Percentiles rank a stretch among this genome's conserved stretches.
phyloP scores from a whole-genome alignment of 2,113 vertebrate species.

The Fulica atra region DNA sequence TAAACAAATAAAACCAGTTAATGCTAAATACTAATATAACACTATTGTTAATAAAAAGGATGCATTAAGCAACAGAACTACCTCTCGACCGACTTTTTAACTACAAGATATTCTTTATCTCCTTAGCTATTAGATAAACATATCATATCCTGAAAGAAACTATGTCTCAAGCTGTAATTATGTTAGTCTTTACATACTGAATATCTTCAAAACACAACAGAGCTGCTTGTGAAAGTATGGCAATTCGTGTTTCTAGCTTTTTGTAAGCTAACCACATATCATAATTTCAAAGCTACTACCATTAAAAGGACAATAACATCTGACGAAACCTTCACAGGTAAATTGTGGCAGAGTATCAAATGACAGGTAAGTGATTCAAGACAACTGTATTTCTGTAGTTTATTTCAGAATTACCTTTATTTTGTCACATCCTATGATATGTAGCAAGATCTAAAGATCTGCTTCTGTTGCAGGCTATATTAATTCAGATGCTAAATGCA shows the following conservation, averaged over 20 bases:
- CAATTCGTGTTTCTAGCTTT: not conserved
- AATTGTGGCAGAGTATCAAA: not conserved
- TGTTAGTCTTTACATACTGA: not conserved
- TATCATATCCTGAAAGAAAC: not conserved
- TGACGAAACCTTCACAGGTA: not conserved
- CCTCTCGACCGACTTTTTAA: not conserved
- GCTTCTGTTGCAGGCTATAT: not conserved
- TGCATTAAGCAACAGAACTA: not conserved
- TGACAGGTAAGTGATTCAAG: not conserved
- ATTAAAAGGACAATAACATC: not conserved
- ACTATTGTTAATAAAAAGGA: not conserved
- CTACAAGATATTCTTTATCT: not conserved
- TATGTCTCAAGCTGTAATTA: not conserved
- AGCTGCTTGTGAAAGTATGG: not conserved
- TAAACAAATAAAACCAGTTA: not conserved
- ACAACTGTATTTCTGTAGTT: not conserved
- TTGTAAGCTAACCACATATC: not conserved
- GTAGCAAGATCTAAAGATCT: not conserved
- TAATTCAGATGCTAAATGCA: not conserved
- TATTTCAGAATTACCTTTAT: not conserved
- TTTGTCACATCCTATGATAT: not conserved
- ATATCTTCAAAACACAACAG: not conserved
- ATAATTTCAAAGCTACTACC: not conserved
- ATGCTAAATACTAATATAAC: not conserved
- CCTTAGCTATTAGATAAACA: not conserved